Conservation (phyloP, 2,888 invertebrate species). For the Operophtera brumata region DNA sequence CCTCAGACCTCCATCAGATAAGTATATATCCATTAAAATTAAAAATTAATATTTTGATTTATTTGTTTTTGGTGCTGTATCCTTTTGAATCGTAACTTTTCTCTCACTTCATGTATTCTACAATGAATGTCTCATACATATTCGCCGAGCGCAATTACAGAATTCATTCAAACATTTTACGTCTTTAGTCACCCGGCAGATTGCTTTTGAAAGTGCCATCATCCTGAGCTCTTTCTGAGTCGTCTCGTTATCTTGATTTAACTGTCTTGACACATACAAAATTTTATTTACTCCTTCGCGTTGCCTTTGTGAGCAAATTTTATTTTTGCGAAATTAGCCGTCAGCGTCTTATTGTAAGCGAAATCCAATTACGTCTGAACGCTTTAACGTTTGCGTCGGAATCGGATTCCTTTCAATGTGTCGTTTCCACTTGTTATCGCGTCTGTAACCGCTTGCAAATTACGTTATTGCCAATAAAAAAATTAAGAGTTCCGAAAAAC, state of each 20-base stretch:
- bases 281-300: conserved; percentile 66
- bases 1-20: too few relatives aligned
- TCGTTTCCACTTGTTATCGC: conserved; percentile 36
- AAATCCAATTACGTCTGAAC: conserved; percentile 59
- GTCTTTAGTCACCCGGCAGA: conserved; percentile 54
- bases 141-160: conserved; percentile 19
- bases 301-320: conserved; percentile 69
- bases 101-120: not conserved
- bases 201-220: conserved; percentile 62
- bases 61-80: too few relatives aligned
- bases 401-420: conserved; percentile 45
- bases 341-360: conserved; percentile 54
- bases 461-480: conserved; percentile 9
- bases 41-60: too few relatives aligned
- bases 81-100: not conserved
- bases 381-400: conserved; percentile 44
- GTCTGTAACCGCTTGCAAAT: conserved; percentile 14
- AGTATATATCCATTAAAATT: too few relatives aligned
- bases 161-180: conserved; percentile 34
- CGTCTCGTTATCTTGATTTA: conserved; percentile 72
- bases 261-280: conserved; percentile 74
- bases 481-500: not conserved
- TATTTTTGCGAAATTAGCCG: conserved; percentile 60
- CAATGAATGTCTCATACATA: conserved; percentile 14
- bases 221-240: conserved; percentile 56